A percentile compares a stretch with the other conserved stretches of the same genome.
These are phyloP conservation scores for Trachymyrmex septentrionalis DNA, from an alignment of 1,140 invertebrate species.

Conservation along the genomic window DNA sequence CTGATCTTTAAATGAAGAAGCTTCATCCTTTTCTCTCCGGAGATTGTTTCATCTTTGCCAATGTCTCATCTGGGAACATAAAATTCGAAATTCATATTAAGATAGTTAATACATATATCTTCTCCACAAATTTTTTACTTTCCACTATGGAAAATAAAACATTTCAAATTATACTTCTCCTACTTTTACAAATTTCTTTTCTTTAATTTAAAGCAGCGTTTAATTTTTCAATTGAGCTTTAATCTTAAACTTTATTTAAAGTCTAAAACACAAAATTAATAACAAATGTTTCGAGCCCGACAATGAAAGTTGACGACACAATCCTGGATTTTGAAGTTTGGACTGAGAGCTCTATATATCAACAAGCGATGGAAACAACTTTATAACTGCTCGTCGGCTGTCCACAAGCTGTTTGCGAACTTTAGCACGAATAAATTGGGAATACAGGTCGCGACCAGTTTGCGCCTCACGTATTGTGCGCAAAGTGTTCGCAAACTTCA, in stretches of 20 bases:
- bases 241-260: background rate
- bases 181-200: background rate
- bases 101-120: background rate
- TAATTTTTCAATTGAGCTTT: background rate
- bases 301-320: constrained; percentile 21
- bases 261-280: constrained; percentile 19
- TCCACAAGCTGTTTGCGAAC: constrained; percentile 59
- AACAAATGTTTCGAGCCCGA: constrained; percentile 11
- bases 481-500: constrained; percentile 49
- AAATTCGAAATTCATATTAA: constrained; percentile 39
- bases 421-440: constrained; percentile 52
- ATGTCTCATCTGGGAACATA: constrained; percentile 38
- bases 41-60: constrained; percentile 51
- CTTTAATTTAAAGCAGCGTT: background rate
- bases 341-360: constrained; percentile 41
- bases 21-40: constrained; percentile 40
- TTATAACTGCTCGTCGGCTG: constrained; percentile 51
- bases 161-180: background rate
- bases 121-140: background rate
- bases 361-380: constrained; percentile 44
- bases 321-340: constrained; percentile 36
- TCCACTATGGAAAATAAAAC: background rate
- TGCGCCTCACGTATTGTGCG: constrained; percentile 30
- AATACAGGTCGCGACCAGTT: constrained; percentile 56
- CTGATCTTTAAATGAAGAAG: constrained; percentile 57